These are phyloP conservation scores for Lasiurus borealis DNA, from an alignment of 2,113 vertebrate species.

Conservation along the genomic window DNA sequence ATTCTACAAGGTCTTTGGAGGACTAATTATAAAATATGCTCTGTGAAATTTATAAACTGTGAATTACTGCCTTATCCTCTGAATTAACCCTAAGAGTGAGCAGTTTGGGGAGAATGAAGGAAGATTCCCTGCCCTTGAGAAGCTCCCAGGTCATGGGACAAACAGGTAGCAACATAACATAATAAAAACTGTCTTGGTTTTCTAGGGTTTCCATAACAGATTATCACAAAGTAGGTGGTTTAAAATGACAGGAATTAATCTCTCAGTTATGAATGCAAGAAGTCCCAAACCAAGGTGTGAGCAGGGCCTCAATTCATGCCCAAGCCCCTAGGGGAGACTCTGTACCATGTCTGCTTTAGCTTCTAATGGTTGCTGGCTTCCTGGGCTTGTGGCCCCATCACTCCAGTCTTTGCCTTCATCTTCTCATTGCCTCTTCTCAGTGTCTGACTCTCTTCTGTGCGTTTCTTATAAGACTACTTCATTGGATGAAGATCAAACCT, in stretches of 20 bases:
- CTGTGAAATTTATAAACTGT: not conserved
- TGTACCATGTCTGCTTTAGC: not conserved
- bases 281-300: not conserved
- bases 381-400: not conserved
- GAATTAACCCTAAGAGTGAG: not conserved
- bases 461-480: not conserved
- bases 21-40: not conserved
- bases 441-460: not conserved
- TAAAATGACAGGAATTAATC: not conserved
- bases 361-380: not conserved
- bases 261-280: not conserved
- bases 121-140: not conserved
- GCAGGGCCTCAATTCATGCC: not conserved
- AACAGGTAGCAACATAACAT: not conserved
- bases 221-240: not conserved
- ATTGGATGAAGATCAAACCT: not conserved
- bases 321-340: not conserved
- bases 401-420: not conserved
- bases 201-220: conserved; percentile 1
- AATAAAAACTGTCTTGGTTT: not conserved
- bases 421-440: not conserved
- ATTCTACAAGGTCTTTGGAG: not conserved
- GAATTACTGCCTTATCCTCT: not conserved
- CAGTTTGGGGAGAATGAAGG: not conserved
- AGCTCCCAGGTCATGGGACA: not conserved